Evolutionary conservation across 2,888 invertebrate species (phyloP), one percentile per base, ranked within the genome.

Genomic region (Eutolmus rufibarbis): DNA sequence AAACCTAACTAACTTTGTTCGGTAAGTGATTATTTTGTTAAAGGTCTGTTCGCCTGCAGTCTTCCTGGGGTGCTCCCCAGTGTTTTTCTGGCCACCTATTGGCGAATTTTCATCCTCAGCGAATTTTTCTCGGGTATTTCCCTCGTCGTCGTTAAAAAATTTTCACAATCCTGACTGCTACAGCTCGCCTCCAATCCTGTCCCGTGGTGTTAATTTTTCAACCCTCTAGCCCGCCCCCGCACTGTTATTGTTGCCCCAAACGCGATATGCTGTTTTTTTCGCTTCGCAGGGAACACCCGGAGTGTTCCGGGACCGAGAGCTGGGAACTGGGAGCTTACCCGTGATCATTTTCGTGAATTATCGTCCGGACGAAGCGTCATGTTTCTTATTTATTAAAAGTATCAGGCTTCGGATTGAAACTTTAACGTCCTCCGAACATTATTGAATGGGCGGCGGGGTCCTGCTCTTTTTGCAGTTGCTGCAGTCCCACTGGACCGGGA

Each of bases 11-110:
- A 78, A 78, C 78, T 37, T 40, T 78, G 43, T 43, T 78, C 78
- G 43, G 40, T 40, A 78, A 78, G 78, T 78, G 78, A 78, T 78
- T 78, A 78, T 78, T 78, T 78, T 78, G 78, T 78, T 78, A 77
- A 78, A 78, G 43, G 40, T 37, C 23, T 78, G 78, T 43, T 78
- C 78, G 40, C 78, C 43, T 43, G 23, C 23, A 78, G 43, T 43
- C 40, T 78, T 78, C 78, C 78, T 4, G 43, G 43, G 43, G 4
- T n/a, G 51, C 51, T 77, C 37, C 37, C 34, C 19, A 19, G 34
- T 12, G 28, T 74, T 37, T 77, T 78, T 46, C 78, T 46, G 78
- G 37, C 43, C 43, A 78, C 78, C 40, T 78, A 66, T 19, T 28
- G n/a, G 23, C 40, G 19, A 43, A 43, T 40, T 78, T 37, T 78